phyloP scores from a whole-genome alignment of 2,888 invertebrate genomes.

The Pantelozetes paolii region DNA sequence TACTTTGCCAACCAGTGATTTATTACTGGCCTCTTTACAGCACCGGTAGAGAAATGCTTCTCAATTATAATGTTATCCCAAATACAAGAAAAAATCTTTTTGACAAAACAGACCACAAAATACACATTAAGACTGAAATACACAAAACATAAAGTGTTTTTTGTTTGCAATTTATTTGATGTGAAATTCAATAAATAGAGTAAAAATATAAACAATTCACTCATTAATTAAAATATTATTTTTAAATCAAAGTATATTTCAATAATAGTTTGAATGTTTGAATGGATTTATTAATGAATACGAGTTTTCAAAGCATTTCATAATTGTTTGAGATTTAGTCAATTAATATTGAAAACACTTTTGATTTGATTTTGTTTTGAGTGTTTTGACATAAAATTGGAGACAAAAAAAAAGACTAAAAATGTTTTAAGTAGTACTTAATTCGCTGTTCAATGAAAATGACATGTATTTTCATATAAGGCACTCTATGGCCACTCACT shows the following conservation, averaged over 20 bases:
- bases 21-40: not conserved
- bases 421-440: constrained; percentile 5
- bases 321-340: not conserved
- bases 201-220: too few relatives aligned
- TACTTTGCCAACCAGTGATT: not conserved
- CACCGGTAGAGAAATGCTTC: not conserved
- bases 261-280: too few relatives aligned
- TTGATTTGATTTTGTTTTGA: not conserved
- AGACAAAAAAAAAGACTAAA: too few relatives aligned
- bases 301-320: not conserved
- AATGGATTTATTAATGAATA: too few relatives aligned
- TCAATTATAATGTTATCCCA: not conserved
- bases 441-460: not conserved
- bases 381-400: not conserved
- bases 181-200: too few relatives aligned
- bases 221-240: too few relatives aligned
- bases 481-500: not conserved
- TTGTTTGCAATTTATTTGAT: too few relatives aligned
- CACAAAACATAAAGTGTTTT: too few relatives aligned
- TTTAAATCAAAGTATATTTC: too few relatives aligned
- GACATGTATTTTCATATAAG: not conserved
- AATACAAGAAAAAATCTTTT: not conserved
- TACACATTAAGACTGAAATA: not conserved
- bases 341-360: not conserved
- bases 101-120: not conserved